Evolutionary conservation across 2,113 vertebrate species (phyloP), one percentile per base, ranked within the genome.

Genomic region (Anthoscopus minutus): DNA sequence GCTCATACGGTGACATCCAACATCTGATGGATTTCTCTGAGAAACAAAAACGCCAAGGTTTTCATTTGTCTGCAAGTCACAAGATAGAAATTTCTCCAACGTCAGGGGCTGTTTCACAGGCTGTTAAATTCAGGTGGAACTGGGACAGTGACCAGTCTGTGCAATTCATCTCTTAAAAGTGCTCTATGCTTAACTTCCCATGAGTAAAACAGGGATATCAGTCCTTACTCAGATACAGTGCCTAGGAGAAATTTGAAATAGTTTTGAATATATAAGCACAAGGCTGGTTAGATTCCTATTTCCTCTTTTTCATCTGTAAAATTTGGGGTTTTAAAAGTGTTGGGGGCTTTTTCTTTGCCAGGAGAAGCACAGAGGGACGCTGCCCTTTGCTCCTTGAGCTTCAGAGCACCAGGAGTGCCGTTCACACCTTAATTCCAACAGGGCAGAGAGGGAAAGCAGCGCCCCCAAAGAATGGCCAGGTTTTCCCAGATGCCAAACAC

Each of bases 351-450:
- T 76, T 10, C 4, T 73, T 88, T 77, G 17, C 6, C 28, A 28
- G 1, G 9, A 38, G 65, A 45, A 66, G 14, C 8, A 67, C 27
- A 77, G 50, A 71, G 6, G 10, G 30, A 47, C 67, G 27, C 25
- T 51, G 33, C 9, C 48, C 23, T 18, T 22, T 7, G 19, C 19
- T 48, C 20, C 45, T n/a, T 45, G 53, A 79, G 61, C 31, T 88
- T 67, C 44, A 31, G 23, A 40, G 54, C 12, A 24, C 1, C 0
- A 73, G 25, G 25, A 2, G 15, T 54, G 28, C 9, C 11, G 25
- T 21, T 66, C n/a, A 37, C 45, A 44, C 5, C 1, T 2, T 7
- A 25, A 58, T 45, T 57, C 61, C 35, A 17, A 2, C 0, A 2
- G 28, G 62, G 73, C 40, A 80, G 13, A 48, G 40, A 0, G 20